Base-by-base conservation (phyloP, 2,888 invertebrate species). In the Tricholauxania praeusta region DNA sequence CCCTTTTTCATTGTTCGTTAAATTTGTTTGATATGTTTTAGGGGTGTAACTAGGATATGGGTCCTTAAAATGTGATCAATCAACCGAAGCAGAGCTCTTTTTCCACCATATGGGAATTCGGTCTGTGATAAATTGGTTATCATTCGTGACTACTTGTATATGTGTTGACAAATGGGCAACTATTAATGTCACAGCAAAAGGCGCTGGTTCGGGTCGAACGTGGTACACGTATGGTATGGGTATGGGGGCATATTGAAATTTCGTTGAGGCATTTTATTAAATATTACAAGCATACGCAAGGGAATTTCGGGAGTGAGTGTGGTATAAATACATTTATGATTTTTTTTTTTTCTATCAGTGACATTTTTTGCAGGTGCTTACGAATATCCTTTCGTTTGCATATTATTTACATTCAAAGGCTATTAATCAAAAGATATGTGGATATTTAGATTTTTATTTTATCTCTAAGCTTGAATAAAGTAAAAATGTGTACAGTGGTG, bases 11-110 rank as follows among this genome's bases (percentile, higher is more conserved):
- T 49, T 51, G 64, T 22, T 51, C 64, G 51, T 64, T 39, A 51
- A 64, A 64, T n/a, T 64, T 52, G 64, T 64, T 64, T 64, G 64
- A 64, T 64, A 39, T 39, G 51, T 51, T 22, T 22, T 64, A 17
- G 63, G 49, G 51, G 49, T n/a, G 28, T 48, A 49, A 49, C 49
- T 28, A 19, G 67, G 67, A 67, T 67, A 55, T 67, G 67, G 67
- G 55, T 67, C 67, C 67, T 67, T 67, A 67, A 67, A 67, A 67
- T 55, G 67, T 55, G 48, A 67, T 67, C 67, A 67, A 67, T 67
- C 67, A 67, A 67, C 39, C 47, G 17, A 47, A 67, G 47, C 53
- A 67, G 67, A 39, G 39, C 39, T 17, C 55, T 19, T 55, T 66
- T 55, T 66, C 53, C 52, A 66, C 53, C 66, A 66, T 53, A 66